Evolutionary conservation across 2,113 vertebrate genomes (phyloP), one percentile per base, ranked within the genome.

Genomic region (Electrona antarctica): DNA sequence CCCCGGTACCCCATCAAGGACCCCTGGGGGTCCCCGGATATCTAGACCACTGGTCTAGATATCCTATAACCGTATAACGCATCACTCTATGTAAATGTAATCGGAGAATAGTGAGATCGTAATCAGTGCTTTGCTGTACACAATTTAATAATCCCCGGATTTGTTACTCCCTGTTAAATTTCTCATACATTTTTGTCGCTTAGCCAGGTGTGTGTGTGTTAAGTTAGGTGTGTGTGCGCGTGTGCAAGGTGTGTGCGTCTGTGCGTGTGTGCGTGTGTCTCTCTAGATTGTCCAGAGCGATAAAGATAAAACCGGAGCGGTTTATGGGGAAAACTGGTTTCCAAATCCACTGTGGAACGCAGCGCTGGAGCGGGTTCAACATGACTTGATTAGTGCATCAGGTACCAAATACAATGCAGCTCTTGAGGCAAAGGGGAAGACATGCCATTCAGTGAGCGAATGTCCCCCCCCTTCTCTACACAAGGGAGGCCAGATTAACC

Each of bases 401-500:
- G 81, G 90, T 88, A 85, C 41, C 74, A 82, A 88, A 85, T 49
- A 88, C 88, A 89, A 90, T 48, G 86, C 79, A n/a, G 67, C 77
- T 77, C 79, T 86, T 88, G 86, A 89, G 74, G 75, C n/a, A 70
- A 55, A 59, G 29, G 74, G 11, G 67, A 60, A 41, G 33, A 0
- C 33, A 2, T 41, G 33, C 33, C 33, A 41, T 41, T 41, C 33
- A 41, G 33, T 41, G 33, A 41, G 33, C 33, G 3, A 41, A 41
- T 41, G 33, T 2, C 5, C 5, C 33, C 33, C 10, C 57, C 57
- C 9, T 0, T 6, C 33, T 41, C 33, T 41, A 41, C 33, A 2
- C 33, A 41, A 41, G 33, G 33, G 33, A 41, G 33, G 54, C 77
- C 60, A 48, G 65, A 15, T 62, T 82, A 7, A 13, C 48, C 8